Conservation (phyloP, 2,113 vertebrate species). For the Pterocles orientalis region DNA sequence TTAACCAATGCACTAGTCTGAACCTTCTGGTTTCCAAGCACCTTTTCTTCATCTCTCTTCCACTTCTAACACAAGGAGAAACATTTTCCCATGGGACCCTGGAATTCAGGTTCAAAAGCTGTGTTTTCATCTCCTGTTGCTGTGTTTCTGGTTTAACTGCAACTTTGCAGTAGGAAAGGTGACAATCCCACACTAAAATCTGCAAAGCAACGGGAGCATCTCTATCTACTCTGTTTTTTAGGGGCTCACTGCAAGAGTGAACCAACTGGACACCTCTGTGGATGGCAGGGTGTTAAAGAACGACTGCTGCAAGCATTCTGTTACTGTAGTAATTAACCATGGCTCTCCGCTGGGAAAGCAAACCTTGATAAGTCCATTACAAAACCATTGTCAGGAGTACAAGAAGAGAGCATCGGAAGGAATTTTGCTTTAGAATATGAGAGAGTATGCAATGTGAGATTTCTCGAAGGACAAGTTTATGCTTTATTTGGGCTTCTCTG, state of each 20-base stretch:
- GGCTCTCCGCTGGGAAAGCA: conserved; percentile 2
- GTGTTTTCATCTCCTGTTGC: not conserved
- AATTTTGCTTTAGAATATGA: conserved; percentile 25
- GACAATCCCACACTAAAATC: not conserved
- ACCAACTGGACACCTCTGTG: not conserved
- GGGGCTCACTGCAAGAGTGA: conserved; percentile 18
- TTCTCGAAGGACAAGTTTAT: conserved; percentile 25
- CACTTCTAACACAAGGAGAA: conserved; percentile 10
- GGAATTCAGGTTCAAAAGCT: conserved; percentile 31
- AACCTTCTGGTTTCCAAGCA: not conserved
- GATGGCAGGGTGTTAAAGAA: not conserved
- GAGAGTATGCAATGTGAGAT: conserved; percentile 32
- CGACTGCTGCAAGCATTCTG: not conserved
- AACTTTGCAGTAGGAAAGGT: not conserved
- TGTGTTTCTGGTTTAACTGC: not conserved
- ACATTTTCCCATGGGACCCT: not conserved
- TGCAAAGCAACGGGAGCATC: not conserved
- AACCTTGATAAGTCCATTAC: conserved; percentile 58
- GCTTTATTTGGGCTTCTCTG: conserved; percentile 20
- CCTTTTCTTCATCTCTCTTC: not conserved
- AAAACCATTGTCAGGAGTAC: conserved; percentile 16
- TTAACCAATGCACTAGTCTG: not conserved
- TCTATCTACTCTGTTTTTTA: not conserved
- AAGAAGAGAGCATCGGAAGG: conserved; percentile 46
- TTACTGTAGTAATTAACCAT: conserved; percentile 58